phyloP scores from a whole-genome alignment of 2,888 invertebrate species.

The Rugalucina vietnamica region DNA sequence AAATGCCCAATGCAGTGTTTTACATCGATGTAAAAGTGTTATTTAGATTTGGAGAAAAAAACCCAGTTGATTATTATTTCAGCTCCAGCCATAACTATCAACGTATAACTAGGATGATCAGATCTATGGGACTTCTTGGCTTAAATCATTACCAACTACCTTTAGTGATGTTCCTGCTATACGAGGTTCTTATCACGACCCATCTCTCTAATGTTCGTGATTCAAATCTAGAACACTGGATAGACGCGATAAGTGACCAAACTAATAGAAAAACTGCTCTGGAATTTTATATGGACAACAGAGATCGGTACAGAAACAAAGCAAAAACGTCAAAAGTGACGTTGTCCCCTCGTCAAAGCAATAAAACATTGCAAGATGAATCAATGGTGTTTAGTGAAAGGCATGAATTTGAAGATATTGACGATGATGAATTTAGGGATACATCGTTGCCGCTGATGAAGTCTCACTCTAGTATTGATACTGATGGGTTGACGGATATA shows the following conservation, averaged over 20 bases:
- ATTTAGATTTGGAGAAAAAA: too few relatives aligned
- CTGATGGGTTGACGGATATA: not conserved
- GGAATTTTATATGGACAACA: not conserved
- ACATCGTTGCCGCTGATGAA: not conserved
- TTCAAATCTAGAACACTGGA: conserved; percentile 28
- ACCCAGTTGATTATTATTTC: conserved; percentile 6
- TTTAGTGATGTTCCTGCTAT: conserved; percentile 39
- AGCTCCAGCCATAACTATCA: conserved; percentile 43
- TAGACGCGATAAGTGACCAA: conserved; percentile 16
- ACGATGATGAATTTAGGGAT: not conserved
- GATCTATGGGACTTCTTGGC: conserved; percentile 44
- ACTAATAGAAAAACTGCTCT: not conserved
- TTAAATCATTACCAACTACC: conserved; percentile 38
- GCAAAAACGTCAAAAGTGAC: not conserved
- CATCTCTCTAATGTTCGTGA: conserved; percentile 26
- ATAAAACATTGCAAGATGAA: not conserved
- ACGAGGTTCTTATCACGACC: conserved; percentile 32
- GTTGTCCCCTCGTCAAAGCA: not conserved
- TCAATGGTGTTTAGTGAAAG: not conserved
- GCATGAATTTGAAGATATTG: not conserved
- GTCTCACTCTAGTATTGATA: not conserved
- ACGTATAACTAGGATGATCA: conserved; percentile 41
- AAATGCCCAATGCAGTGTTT: too few relatives aligned
- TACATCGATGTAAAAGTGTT: too few relatives aligned
- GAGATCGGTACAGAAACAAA: not conserved